Percentiles rank a stretch among this genome's conserved stretches.
Evolutionary conservation across 2,797 vertebrate genomes (phyloP).

Genomic region (Scyliorhinus canicula): DNA sequence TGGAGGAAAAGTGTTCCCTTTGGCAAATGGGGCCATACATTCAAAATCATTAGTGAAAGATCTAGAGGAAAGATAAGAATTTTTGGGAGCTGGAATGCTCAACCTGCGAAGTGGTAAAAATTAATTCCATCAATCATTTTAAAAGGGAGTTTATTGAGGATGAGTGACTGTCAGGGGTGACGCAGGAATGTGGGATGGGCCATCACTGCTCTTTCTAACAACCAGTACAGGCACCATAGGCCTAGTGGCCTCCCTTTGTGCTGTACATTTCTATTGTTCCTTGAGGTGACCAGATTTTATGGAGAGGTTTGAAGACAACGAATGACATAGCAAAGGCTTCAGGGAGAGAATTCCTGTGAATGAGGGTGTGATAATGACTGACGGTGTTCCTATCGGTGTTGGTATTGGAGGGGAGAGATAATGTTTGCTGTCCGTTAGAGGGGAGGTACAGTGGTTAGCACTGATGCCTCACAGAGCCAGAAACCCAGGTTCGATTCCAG

Average conservation of each 20-base stretch:
- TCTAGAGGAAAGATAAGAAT: neutral
- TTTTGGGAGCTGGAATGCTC: neutral
- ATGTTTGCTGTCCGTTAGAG: neutral
- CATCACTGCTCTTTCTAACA: neutral
- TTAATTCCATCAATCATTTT: no score
- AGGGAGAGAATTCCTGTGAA: neutral
- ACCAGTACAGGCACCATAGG: neutral
- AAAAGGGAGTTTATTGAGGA: neutral
- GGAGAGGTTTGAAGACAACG: neutral
- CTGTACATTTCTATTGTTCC: neutral
- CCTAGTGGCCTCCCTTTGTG: neutral
- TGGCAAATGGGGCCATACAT: neutral
- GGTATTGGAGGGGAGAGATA: neutral
- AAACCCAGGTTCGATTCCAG: no score
- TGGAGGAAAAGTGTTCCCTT: no score
- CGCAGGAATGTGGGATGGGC: no score
- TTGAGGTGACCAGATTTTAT: neutral
- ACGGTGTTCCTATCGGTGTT: neutral
- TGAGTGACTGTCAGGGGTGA: no score
- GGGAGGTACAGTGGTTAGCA: no score
- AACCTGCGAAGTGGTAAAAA: neutral
- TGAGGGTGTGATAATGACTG: neutral
- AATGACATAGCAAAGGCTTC: neutral
- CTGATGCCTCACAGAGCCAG: no score
- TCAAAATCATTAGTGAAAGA: neutral